Conservation (phyloP, 2,797 vertebrate species). For the Esox lucius region DNA sequence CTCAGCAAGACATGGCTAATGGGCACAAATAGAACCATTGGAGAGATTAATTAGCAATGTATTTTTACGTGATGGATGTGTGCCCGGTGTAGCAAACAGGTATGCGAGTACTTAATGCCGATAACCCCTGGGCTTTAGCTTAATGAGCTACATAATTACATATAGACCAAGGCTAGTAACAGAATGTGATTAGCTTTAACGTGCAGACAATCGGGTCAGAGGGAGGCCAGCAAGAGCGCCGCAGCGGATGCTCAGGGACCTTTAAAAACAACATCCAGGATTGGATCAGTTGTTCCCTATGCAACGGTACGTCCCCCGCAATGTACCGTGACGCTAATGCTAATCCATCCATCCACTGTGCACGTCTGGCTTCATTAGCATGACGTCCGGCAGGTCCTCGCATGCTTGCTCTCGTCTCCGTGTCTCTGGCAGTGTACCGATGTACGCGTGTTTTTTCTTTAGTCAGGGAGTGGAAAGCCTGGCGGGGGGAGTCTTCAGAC, state of each 20-base stretch:
- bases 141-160: conserved; percentile 54
- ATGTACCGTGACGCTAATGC: conserved; percentile 53
- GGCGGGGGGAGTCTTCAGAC: neutral
- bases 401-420: neutral
- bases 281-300: conserved; percentile 35
- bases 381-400: neutral
- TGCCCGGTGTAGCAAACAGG: neutral
- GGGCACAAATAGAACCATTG: neutral
- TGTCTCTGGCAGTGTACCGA: neutral
- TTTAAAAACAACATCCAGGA: conserved; percentile 36
- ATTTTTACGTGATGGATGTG: neutral
- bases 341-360: conserved; percentile 20
- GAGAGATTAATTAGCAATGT: neutral
- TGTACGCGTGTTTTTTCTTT: neutral
- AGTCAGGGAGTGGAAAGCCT: neutral
- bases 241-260: conserved; percentile 25
- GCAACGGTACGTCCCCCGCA: conserved; percentile 33
- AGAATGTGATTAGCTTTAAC: conserved; percentile 52
- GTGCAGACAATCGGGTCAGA: conserved; percentile 36
- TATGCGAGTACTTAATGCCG: conserved; percentile 36
- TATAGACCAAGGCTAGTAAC: conserved; percentile 15
- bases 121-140: conserved; percentile 47
- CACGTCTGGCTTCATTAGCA: conserved; percentile 10
- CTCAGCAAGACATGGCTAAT: neutral
- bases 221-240: conserved; percentile 25